Percentiles rank a stretch among this genome's conserved stretches.
Evolutionary conservation across 2,113 vertebrate genomes (phyloP).

Genomic region (Equus quagga): DNA sequence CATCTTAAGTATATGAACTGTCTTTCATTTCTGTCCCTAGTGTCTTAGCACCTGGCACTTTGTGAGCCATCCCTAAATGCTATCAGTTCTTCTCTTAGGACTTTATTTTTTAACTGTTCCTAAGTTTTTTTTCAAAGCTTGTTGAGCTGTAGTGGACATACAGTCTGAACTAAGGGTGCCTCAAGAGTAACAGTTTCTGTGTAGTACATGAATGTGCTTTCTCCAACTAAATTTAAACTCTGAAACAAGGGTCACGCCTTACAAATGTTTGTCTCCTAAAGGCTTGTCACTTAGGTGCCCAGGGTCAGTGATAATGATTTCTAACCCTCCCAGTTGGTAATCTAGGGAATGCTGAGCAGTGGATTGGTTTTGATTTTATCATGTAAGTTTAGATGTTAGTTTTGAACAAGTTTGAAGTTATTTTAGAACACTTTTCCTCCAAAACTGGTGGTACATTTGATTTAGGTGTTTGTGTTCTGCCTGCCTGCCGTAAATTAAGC

Average conservation of each 20-base stretch:
- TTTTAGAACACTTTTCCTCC: neutral
- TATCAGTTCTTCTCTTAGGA: accelerated
- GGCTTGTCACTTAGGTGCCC: neutral
- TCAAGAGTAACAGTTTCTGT: neutral
- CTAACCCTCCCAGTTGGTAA: no score
- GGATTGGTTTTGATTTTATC: neutral
- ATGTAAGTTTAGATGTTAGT: neutral
- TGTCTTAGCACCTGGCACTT: neutral
- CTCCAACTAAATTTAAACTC: neutral
- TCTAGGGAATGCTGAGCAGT: neutral
- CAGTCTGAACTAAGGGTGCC: neutral
- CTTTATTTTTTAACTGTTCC: accelerated
- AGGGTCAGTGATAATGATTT: neutral
- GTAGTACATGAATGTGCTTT: neutral
- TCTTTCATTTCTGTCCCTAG: neutral
- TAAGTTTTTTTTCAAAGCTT: no score
- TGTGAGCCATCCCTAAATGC: neutral
- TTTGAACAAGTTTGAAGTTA: neutral
- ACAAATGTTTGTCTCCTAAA: neutral
- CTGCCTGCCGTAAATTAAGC: accelerated
- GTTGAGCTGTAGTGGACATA: no score
- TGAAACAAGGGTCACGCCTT: accelerated
- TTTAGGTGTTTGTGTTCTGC: no score
- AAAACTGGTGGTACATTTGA: accelerated
- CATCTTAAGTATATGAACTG: no score